Evolutionary conservation across 2,797 vertebrate species (phyloP).

Genomic region (Acrocephalus scirpaceus): DNA sequence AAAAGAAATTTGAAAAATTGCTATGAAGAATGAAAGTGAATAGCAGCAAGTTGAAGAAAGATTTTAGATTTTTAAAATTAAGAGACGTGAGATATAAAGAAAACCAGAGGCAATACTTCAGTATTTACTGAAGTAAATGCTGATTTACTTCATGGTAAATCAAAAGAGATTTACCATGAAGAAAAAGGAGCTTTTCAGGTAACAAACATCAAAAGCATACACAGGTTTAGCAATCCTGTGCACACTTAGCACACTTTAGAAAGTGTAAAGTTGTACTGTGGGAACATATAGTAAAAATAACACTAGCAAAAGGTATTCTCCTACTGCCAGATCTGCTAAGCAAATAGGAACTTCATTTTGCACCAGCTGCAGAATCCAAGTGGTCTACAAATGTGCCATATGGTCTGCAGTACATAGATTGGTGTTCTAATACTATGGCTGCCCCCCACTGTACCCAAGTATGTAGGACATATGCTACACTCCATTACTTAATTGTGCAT

Average conservation of each 20-base stretch:
- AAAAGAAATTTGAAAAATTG: neutral
- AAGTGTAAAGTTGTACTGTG: neutral
- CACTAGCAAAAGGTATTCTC: constrained; percentile 41
- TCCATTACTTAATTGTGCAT: constrained; percentile 33
- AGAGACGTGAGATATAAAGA: neutral
- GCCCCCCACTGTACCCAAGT: constrained; percentile 32
- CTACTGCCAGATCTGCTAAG: constrained; percentile 38
- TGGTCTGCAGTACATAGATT: constrained; percentile 23
- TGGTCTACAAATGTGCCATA: constrained; percentile 52
- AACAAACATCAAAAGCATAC: neutral
- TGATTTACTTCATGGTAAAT: neutral
- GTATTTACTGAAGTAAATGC: neutral
- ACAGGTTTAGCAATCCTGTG: neutral
- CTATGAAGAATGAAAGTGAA: neutral
- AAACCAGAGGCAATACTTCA: neutral
- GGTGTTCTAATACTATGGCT: constrained; percentile 28
- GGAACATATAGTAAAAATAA: constrained; percentile 5
- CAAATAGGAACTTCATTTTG: constrained; percentile 34
- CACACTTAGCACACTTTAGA: neutral
- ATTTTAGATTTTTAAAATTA: neutral
- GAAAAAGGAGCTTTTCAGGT: neutral
- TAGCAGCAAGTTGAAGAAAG: neutral
- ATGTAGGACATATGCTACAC: constrained; percentile 40
- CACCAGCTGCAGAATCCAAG: constrained; percentile 57
- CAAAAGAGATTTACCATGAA: neutral